phyloP scores from a whole-genome alignment of 2,797 vertebrate species.

The Myripristis jacobus region DNA sequence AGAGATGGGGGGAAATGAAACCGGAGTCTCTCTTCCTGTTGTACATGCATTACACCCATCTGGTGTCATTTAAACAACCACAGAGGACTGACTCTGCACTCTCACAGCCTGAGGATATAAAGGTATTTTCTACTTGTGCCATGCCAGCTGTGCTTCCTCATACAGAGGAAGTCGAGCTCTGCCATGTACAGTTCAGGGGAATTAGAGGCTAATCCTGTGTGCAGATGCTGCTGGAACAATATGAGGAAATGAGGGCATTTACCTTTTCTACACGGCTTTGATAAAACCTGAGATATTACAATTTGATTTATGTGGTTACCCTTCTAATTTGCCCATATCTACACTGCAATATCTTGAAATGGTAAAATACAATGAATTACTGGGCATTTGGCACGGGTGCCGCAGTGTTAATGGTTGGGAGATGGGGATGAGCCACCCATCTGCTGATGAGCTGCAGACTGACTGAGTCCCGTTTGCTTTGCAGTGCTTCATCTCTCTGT shows the following conservation, averaged over 20 bases:
- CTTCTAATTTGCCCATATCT: not conserved
- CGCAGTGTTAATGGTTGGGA: not conserved
- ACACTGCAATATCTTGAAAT: not conserved
- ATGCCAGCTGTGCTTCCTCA: constrained; percentile 50
- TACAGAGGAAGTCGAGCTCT: constrained; percentile 49
- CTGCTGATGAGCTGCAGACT: constrained; percentile 2
- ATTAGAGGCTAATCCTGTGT: constrained; percentile 17
- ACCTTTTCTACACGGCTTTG: not conserved
- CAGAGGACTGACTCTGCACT: constrained; percentile 16
- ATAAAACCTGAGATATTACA: not conserved
- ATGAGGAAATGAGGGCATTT: constrained; percentile 55
- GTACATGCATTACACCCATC: constrained; percentile 7
- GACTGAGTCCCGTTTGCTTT: constrained; percentile 43
- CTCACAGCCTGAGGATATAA: constrained; percentile 24
- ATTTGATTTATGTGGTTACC: not conserved
- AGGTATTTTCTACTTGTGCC: constrained; percentile 16
- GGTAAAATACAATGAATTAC: not conserved
- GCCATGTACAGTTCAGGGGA: constrained; percentile 30
- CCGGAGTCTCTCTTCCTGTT: constrained; percentile 12
- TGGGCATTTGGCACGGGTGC: too few relatives aligned
- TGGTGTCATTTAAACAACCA: constrained; percentile 18
- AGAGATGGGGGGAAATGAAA: not conserved
- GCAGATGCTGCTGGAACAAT: constrained; percentile 56
- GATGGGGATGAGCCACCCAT: not conserved
- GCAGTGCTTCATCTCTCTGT: constrained; percentile 53